Evolutionary conservation across 2,888 invertebrate species (phyloP).

Genomic region (Nipponacmea schrenckii): DNA sequence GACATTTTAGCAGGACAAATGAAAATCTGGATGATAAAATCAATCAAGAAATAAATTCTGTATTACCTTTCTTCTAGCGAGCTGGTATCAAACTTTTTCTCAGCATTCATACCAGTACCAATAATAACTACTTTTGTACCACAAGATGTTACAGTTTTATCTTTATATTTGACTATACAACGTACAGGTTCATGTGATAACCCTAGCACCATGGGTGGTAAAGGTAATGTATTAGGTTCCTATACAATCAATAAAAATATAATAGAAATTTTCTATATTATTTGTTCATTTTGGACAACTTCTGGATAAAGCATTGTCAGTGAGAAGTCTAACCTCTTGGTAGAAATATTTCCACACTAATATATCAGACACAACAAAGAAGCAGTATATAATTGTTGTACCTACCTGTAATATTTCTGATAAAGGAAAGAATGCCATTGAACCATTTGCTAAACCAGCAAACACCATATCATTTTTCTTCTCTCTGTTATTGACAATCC

Average conservation of each 20-base stretch:
- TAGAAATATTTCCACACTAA: too few species aligned
- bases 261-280: not conserved
- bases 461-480: constrained; percentile 46
- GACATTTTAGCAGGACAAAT: too few species aligned
- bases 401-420: constrained; percentile 50
- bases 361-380: too few species aligned
- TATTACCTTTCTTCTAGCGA: constrained; percentile 27
- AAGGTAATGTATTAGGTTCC: constrained; percentile 43
- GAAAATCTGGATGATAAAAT: too few species aligned
- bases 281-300: not conserved
- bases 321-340: too few species aligned
- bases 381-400: not conserved
- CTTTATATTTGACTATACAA: constrained; percentile 45
- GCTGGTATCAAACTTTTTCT: constrained; percentile 44
- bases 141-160: constrained; percentile 47
- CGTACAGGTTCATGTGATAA: constrained; percentile 49
- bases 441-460: constrained; percentile 59
- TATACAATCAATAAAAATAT: constrained; percentile 24
- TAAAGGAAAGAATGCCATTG: constrained; percentile 47
- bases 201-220: constrained; percentile 44
- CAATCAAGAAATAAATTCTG: not conserved
- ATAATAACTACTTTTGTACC: constrained; percentile 48
- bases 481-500: constrained; percentile 15
- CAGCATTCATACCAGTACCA: constrained; percentile 40
- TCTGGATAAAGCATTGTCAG: too few species aligned